Base-by-base conservation (phyloP, 2,113 vertebrate genomes). In the Phalacrocorax brasilianus region DNA sequence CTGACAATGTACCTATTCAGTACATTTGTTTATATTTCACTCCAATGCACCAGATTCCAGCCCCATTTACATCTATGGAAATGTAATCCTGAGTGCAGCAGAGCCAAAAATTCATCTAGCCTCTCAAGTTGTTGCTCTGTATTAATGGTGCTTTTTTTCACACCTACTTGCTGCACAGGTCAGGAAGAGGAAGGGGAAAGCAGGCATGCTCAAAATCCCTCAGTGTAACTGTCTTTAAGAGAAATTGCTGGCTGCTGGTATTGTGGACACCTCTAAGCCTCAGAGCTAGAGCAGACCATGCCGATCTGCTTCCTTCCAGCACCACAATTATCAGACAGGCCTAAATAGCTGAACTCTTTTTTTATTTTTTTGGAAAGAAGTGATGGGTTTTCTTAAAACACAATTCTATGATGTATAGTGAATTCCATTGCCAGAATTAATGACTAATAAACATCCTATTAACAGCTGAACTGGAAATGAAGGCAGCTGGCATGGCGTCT, bases 171-270 rank as follows among this genome's bases (percentile, higher is more conserved):
- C 40, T 32, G 40, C 13, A 49, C 18, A 14, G 26, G 11, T 68
- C 44, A 63, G 76, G 50, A 65, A 47, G 47, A 71, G 47, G 9
- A 32, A 58, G n/a, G n/a, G 50, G 22, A 65, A 73, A 73, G 50
- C 17, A 52, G 58, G 13, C 32, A 4, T 1, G 2, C 23, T 56
- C 52, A 33, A 68, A 86, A 70, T 44, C 17, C 58, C 12, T 70
- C 20, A 1, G 0, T 22, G 7, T 55, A 38, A 33, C 19, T 17
- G 4, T n/a, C 50, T 79, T 12, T 42, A 30, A 45, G 50, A 27
- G 27, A 52, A 61, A n/a, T 14, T 0, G 0, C 27, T 21, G 68
- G 12, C 56, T 75, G 38, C 4, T 1, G 1, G 11, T 44, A 4
- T 6, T 44, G 19, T 20, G 32, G 80, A 32, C 22, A 28, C 21